These are phyloP conservation scores for Callipepla squamata DNA, from an alignment of 2,113 vertebrate species.

Conservation along the genomic window DNA sequence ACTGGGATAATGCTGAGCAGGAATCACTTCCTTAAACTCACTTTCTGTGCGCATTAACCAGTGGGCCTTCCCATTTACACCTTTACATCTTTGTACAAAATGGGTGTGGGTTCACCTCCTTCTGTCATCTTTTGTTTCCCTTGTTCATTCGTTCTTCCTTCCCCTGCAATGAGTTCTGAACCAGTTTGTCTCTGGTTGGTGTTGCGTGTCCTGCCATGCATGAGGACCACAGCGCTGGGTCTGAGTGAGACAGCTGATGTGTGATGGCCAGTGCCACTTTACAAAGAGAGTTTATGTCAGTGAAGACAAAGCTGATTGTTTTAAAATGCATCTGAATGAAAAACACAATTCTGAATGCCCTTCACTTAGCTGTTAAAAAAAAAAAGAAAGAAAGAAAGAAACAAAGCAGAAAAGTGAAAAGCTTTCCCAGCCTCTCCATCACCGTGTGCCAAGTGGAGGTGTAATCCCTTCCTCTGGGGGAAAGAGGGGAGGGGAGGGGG, in stretches of 20 bases:
- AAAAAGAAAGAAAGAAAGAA: background rate
- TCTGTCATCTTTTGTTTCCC: background rate
- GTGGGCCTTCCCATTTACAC: background rate
- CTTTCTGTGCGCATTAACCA: fast-evolving
- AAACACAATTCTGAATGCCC: conserved; percentile 20
- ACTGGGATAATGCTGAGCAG: background rate
- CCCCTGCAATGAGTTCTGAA: background rate
- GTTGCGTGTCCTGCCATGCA: fast-evolving
- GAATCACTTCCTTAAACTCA: background rate
- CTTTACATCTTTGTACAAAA: background rate
- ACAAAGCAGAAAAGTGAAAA: background rate
- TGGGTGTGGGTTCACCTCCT: background rate
- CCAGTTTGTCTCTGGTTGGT: background rate
- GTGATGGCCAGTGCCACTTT: background rate
- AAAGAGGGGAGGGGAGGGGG: background rate
- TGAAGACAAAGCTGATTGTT: conserved; percentile 59
- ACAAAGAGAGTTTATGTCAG: conserved; percentile 27
- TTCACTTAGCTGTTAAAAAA: conserved; percentile 37
- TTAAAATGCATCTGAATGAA: conserved; percentile 51
- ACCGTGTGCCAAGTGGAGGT: background rate
- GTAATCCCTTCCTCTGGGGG: background rate
- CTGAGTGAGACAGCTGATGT: background rate
- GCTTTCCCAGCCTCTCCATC: background rate
- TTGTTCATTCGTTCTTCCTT: background rate
- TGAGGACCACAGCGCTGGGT: background rate